A percentile compares a stretch with the other conserved stretches of the same genome.
phyloP scores from a whole-genome alignment of 2,113 vertebrate genomes.

The Perca fluviatilis region DNA sequence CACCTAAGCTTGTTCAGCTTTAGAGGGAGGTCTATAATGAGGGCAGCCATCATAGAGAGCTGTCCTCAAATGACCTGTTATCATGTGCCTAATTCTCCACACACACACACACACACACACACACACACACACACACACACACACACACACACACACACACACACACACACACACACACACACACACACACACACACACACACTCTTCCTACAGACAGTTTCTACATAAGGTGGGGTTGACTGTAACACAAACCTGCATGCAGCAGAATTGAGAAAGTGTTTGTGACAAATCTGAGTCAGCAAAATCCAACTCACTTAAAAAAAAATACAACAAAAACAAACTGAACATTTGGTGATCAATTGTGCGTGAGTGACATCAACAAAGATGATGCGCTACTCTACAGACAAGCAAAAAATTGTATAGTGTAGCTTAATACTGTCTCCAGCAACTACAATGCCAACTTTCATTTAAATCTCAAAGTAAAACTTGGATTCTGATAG shows the following conservation, averaged over 20 bases:
- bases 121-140: too few relatives aligned
- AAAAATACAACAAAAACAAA: not conserved
- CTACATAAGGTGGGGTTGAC: not conserved
- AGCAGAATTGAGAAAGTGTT: not conserved
- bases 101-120: not conserved
- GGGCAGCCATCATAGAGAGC: slow-evolving; percentile 47
- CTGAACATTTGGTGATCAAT: not conserved
- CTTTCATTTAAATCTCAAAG: slow-evolving; percentile 38
- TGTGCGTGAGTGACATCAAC: slow-evolving; percentile 30
- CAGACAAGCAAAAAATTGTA: slow-evolving; percentile 13
- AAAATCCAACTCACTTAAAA: not conserved
- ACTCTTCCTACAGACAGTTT: not conserved
- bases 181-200: too few relatives aligned
- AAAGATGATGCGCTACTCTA: not conserved
- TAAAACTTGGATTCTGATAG: slow-evolving; percentile 24
- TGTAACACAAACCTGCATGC: not conserved
- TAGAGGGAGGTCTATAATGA: slow-evolving; percentile 54
- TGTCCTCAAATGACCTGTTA: slow-evolving; percentile 52
- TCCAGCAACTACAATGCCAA: slow-evolving; percentile 22
- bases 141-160: too few relatives aligned
- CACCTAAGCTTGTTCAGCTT: slow-evolving; percentile 38
- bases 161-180: too few relatives aligned
- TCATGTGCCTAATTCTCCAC: slow-evolving; percentile 19
- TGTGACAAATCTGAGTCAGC: slow-evolving; percentile 6
- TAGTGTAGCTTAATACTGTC: not conserved